These are phyloP conservation scores for Drosophila rufa DNA, from an alignment of 1,140 invertebrate species.

Conservation along the genomic window DNA sequence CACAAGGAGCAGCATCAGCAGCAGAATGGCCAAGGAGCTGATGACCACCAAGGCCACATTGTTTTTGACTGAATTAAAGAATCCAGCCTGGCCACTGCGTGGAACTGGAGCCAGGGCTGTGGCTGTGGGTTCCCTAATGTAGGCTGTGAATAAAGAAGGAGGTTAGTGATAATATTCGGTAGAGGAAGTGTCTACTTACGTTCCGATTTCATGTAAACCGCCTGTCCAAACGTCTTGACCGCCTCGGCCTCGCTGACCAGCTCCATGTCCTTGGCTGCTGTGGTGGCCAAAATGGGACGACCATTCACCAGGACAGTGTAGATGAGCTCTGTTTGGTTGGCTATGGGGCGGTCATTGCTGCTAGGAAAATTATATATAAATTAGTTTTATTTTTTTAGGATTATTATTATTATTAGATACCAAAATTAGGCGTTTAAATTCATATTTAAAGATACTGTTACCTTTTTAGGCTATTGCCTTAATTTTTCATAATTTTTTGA, in stretches of 20 bases:
- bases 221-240: constrained; percentile 89
- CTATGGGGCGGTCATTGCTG: constrained; percentile 73
- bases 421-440: background rate
- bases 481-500: no score
- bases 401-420: background rate
- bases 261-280: constrained; percentile 92
- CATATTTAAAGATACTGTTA: background rate
- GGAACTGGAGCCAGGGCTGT: constrained; percentile 88
- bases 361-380: background rate
- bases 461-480: no score
- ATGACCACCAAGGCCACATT: constrained; percentile 82
- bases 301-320: constrained; percentile 92
- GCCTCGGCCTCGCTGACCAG: constrained; percentile 91
- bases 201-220: constrained; percentile 93
- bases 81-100: constrained; percentile 88
- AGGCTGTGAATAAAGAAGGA: constrained; percentile 86
- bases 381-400: background rate
- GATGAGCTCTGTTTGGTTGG: constrained; percentile 87
- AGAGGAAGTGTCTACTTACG: constrained; percentile 87
- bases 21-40: constrained; percentile 86
- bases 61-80: constrained; percentile 87
- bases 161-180: background rate
- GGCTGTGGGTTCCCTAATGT: constrained; percentile 87
- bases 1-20: constrained; percentile 88
- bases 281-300: constrained; percentile 90